phyloP scores from a whole-genome alignment of 2,113 vertebrate species.

The Thunnus thynnus region DNA sequence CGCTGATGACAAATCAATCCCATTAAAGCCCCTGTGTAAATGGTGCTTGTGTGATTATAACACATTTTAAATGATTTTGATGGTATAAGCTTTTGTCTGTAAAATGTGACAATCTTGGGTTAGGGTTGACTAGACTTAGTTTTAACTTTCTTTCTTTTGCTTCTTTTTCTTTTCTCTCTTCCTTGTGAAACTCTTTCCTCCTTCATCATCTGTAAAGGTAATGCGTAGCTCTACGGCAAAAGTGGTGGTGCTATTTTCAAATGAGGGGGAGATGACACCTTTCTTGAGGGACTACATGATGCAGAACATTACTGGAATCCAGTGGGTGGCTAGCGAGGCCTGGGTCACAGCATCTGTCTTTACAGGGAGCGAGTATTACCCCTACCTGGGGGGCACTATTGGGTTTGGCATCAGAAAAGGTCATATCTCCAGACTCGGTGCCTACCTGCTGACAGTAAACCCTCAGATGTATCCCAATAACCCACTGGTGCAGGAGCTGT shows the following conservation, averaged over 20 bases:
- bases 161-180: background rate
- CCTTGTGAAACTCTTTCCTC: background rate
- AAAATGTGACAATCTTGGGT: too few species aligned
- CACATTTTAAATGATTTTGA: too few species aligned
- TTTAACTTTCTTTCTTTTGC: background rate
- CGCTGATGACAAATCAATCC: too few species aligned
- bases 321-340: conserved; percentile 86
- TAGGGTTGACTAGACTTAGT: too few species aligned
- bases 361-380: conserved; percentile 77
- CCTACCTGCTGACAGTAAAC: conserved; percentile 78
- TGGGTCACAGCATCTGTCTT: conserved; percentile 85
- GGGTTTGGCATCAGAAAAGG: conserved; percentile 83
- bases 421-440: conserved; percentile 72
- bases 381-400: conserved; percentile 83
- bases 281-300: conserved; percentile 82
- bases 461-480: conserved; percentile 76
- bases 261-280: conserved; percentile 83
- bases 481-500: conserved; percentile 79
- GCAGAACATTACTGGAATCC: conserved; percentile 83
- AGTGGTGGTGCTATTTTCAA: conserved; percentile 83
- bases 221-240: conserved; percentile 81
- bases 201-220: conserved; percentile 52
- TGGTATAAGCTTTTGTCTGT: too few species aligned
- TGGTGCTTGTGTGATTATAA: too few species aligned
- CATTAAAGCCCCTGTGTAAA: too few species aligned